Evolutionary conservation across 2,888 invertebrate species (phyloP).

Genomic region (Stenodema calcarata): DNA sequence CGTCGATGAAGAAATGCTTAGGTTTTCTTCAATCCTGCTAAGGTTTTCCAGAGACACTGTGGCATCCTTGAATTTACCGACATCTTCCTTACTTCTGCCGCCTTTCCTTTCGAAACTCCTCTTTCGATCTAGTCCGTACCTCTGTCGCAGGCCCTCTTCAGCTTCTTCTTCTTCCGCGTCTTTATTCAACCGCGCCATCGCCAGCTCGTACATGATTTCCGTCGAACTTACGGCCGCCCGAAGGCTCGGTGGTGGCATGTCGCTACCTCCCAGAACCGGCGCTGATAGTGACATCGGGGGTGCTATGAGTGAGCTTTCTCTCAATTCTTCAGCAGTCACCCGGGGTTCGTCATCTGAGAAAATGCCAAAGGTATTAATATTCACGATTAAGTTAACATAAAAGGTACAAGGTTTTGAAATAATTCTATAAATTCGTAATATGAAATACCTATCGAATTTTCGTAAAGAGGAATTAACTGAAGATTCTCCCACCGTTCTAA

Average conservation of each 20-base stretch:
- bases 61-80: constrained; percentile 19
- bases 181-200: constrained; percentile 82
- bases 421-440: background rate
- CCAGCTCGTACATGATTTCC: constrained; percentile 80
- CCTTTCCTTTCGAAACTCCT: constrained; percentile 56
- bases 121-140: constrained; percentile 60
- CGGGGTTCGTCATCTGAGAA: constrained; percentile 42
- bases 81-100: constrained; percentile 38
- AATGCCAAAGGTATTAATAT: no score
- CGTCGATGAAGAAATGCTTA: background rate
- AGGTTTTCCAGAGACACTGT: background rate
- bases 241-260: constrained; percentile 65
- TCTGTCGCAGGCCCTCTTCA: constrained; percentile 61
- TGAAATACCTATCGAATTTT: background rate
- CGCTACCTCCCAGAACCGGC: constrained; percentile 72
- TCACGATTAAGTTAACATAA: no score
- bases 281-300: constrained; percentile 83
- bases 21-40: background rate
- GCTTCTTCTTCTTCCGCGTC: constrained; percentile 78
- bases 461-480: no score
- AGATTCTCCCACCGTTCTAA: no score
- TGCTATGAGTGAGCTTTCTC: constrained; percentile 63
- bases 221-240: constrained; percentile 81
- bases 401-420: background rate
- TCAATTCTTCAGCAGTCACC: constrained; percentile 50